Conservation (phyloP, 1,140 invertebrate species). For the Polypedilum vanderplanki region DNA sequence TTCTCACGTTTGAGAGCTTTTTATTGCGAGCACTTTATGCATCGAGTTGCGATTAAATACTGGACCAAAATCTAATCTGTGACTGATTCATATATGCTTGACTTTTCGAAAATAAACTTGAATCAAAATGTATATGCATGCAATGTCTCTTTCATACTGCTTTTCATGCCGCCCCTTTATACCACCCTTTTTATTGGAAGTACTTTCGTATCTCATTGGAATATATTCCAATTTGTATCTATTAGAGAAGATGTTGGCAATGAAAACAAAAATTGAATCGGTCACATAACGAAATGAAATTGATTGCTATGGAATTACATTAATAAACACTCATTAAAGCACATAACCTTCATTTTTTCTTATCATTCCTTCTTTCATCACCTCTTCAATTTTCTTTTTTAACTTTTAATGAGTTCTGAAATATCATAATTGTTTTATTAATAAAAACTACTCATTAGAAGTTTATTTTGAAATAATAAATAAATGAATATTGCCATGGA, state of each 20-base stretch:
- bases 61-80: constrained; percentile 13
- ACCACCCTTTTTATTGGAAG: background rate
- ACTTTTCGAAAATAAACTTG: background rate
- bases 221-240: background rate
- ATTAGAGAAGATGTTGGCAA: background rate
- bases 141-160: background rate
- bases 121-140: too few species aligned
- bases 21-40: background rate
- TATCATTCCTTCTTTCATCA: too few species aligned
- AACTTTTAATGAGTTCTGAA: too few species aligned
- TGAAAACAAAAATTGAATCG: background rate
- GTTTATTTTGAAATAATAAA: too few species aligned
- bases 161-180: background rate
- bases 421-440: too few species aligned
- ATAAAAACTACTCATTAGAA: too few species aligned
- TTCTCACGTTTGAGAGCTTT: background rate
- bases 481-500: too few species aligned
- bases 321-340: background rate
- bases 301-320: background rate
- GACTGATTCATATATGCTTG: background rate
- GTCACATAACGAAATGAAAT: background rate
- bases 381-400: too few species aligned
- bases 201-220: background rate
- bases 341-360: too few species aligned
- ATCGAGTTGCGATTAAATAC: background rate